Conservation (phyloP, 2,797 vertebrate genomes). For the Enteromius mattozi region DNA sequence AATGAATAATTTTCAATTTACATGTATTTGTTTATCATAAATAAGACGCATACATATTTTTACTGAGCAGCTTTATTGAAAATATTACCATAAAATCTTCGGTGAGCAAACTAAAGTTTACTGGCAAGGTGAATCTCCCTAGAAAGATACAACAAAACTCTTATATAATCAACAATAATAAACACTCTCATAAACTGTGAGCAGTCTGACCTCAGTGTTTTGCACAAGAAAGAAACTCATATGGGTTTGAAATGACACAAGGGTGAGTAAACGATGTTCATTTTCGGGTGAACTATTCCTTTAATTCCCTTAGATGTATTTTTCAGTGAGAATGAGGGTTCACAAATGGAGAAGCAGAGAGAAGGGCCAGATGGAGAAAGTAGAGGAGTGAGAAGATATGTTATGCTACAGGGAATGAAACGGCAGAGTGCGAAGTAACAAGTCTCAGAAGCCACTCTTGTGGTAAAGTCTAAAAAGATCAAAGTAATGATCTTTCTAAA, state of each 20-base stretch:
- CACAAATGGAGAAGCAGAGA: constrained; percentile 42
- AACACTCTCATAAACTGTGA: background rate
- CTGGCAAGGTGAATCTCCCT: background rate
- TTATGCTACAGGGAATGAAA: constrained; percentile 42
- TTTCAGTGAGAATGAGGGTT: constrained; percentile 14
- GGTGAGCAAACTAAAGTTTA: background rate
- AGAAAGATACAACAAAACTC: background rate
- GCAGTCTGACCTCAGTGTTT: background rate
- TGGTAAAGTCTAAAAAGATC: constrained; percentile 68
- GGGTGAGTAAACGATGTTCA: background rate
- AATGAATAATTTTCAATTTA: background rate
- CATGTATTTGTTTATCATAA: background rate
- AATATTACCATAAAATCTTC: background rate
- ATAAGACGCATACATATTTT: background rate
- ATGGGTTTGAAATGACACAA: background rate
- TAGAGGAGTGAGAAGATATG: constrained; percentile 10
- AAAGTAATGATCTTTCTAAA: constrained; percentile 75
- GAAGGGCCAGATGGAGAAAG: constrained; percentile 25
- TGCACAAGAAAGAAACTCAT: background rate
- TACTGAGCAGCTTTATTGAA: constrained; percentile 10
- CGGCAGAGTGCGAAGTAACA: constrained; percentile 60
- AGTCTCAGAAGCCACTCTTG: constrained; percentile 58
- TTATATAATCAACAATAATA: background rate
- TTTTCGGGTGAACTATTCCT: background rate
- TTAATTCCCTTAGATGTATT: constrained; percentile 12